Evolutionary conservation across 2,888 invertebrate species (phyloP).

Genomic region (Trichogramma evanescens): DNA sequence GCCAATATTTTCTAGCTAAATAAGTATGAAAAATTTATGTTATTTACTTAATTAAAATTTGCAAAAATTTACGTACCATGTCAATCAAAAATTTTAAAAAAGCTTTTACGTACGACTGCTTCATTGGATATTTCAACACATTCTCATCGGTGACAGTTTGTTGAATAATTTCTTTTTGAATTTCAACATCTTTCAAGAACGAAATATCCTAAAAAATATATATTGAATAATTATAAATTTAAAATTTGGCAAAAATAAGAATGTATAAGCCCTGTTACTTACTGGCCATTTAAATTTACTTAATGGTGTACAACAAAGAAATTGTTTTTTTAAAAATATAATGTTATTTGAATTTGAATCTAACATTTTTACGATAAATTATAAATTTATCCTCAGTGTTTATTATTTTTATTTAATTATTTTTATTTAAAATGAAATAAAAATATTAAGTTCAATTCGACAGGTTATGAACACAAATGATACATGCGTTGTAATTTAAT

Average conservation of each 20-base stretch:
- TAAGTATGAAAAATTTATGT: not conserved
- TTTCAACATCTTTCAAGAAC: conserved; percentile 15
- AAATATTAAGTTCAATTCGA: too few relatives aligned
- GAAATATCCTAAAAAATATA: not conserved
- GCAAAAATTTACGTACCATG: conserved; percentile 29
- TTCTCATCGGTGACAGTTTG: conserved; percentile 54
- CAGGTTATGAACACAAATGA: too few relatives aligned
- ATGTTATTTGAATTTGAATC: not conserved
- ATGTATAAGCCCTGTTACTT: conserved; percentile 6
- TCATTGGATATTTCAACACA: conserved; percentile 57
- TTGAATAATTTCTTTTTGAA: conserved; percentile 55
- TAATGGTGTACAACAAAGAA: conserved; percentile 36
- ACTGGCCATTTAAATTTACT: conserved; percentile 31
- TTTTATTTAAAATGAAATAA: too few relatives aligned
- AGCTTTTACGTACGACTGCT: conserved; percentile 55
- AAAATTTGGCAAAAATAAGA: not conserved
- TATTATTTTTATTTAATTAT: too few relatives aligned
- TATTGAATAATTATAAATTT: not conserved
- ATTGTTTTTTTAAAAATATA: conserved; percentile 28
- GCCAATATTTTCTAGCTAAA: conserved; percentile 49
- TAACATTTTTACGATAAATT: too few relatives aligned
- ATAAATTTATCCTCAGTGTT: too few relatives aligned
- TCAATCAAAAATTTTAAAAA: conserved; percentile 62
- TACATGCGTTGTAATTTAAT: too few relatives aligned
- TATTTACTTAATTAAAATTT: conserved; percentile 1